These are phyloP conservation scores for Metellina segmentata DNA, from an alignment of 2,888 invertebrate species.

Conservation along the genomic window DNA sequence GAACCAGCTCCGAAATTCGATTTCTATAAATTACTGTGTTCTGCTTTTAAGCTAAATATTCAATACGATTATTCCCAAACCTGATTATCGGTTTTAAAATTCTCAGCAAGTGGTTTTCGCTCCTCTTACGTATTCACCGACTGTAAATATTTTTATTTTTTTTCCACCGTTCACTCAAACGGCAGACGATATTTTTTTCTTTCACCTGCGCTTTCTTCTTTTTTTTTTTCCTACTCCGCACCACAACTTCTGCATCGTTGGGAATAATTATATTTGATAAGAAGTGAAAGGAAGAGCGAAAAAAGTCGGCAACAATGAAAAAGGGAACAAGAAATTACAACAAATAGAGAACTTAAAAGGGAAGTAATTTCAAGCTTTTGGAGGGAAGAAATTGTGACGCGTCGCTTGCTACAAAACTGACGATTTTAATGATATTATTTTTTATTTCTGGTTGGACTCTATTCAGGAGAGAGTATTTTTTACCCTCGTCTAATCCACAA, in stretches of 20 bases:
- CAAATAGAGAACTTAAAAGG: conserved; percentile 50
- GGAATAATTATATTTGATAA: conserved; percentile 57
- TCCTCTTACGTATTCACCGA: not conserved
- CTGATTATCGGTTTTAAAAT: not conserved
- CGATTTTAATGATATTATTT: conserved; percentile 61
- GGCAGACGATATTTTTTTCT: not conserved
- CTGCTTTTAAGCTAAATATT: not conserved
- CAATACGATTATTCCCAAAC: not conserved
- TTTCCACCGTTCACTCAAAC: not conserved
- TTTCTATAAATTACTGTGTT: too few species aligned
- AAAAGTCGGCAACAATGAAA: conserved; percentile 24
- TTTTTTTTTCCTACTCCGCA: not conserved
- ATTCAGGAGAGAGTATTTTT: conserved; percentile 24
- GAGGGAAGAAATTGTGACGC: conserved; percentile 44
- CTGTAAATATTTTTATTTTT: not conserved
- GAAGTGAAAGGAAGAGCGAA: not conserved
- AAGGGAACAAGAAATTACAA: conserved; percentile 35
- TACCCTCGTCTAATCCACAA: conserved; percentile 19
- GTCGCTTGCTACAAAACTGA: conserved; percentile 54
- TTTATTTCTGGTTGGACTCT: conserved; percentile 21
- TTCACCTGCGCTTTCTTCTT: not conserved
- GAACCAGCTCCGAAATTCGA: too few species aligned
- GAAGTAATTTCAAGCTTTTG: conserved; percentile 54
- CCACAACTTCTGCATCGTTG: conserved; percentile 39
- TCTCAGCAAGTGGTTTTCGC: not conserved